Percentiles rank a stretch among this genome's conserved stretches.
These are phyloP conservation scores for Ophion slaviceki DNA, from an alignment of 2,888 invertebrate species.

Conservation along the genomic window DNA sequence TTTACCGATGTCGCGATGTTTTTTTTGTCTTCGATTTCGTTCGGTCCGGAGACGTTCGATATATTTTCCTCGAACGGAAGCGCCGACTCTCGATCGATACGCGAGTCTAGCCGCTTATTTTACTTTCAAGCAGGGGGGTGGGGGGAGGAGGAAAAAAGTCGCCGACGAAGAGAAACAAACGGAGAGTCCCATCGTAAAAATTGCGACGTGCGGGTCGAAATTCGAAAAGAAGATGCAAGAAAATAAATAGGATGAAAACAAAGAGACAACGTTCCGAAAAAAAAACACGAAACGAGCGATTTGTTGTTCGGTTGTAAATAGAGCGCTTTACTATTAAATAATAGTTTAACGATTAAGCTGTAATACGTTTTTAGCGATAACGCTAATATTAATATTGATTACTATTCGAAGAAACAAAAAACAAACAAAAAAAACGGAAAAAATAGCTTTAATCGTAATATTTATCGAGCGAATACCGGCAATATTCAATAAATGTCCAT, in stretches of 20 bases:
- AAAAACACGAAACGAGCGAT: slow-evolving; percentile 60
- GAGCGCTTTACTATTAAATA: slow-evolving; percentile 74
- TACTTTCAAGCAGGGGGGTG: background rate
- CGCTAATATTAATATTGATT: slow-evolving; percentile 78
- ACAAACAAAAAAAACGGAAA: slow-evolving; percentile 22
- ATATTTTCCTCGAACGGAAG: background rate
- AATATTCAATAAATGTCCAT: slow-evolving; percentile 66
- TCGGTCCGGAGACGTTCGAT: background rate
- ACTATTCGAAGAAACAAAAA: slow-evolving; percentile 75
- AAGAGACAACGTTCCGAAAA: slow-evolving; percentile 61
- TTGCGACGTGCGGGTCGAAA: slow-evolving; percentile 1
- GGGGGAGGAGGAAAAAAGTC: background rate
- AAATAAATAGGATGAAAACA: slow-evolving; percentile 15
- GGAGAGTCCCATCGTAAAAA: background rate
- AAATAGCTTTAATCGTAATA: slow-evolving; percentile 71
- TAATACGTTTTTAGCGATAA: slow-evolving; percentile 76
- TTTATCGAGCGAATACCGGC: slow-evolving; percentile 72
- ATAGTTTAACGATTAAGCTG: slow-evolving; percentile 64
- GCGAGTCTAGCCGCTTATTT: background rate
- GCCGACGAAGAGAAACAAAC: background rate
- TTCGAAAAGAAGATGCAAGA: background rate
- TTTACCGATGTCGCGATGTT: background rate
- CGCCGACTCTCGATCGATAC: background rate
- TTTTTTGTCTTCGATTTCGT: background rate
- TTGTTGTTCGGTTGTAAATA: slow-evolving; percentile 83